These are phyloP conservation scores for Deilephila porcellus DNA, from an alignment of 2,888 invertebrate genomes.

Conservation along the genomic window DNA sequence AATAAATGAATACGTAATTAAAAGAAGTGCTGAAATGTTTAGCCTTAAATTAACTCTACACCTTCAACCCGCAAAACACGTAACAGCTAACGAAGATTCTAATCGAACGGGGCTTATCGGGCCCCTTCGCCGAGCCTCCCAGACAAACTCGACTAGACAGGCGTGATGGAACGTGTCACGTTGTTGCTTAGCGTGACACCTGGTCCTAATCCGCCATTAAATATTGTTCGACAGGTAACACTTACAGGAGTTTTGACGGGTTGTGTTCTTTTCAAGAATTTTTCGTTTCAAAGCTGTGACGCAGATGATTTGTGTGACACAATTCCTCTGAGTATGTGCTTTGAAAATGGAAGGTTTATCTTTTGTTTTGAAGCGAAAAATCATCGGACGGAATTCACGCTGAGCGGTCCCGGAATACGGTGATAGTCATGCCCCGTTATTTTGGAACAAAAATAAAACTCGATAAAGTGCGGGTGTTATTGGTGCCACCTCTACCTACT, in stretches of 20 bases:
- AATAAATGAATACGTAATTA: too few relatives aligned
- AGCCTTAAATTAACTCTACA: background rate
- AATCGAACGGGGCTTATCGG: conserved; percentile 60
- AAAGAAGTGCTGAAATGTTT: too few relatives aligned
- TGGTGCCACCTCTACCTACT: too few relatives aligned
- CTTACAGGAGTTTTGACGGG: background rate
- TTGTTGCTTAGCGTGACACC: conserved; percentile 44
- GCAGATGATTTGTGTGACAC: background rate
- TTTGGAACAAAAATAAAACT: too few relatives aligned
- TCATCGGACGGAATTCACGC: too few relatives aligned
- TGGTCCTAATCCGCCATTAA: conserved; percentile 66
- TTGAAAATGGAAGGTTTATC: too few relatives aligned
- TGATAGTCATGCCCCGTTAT: too few relatives aligned
- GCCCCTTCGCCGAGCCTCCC: conserved; percentile 47
- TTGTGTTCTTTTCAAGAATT: background rate
- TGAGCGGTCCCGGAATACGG: too few relatives aligned
- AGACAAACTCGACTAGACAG: conserved; percentile 75
- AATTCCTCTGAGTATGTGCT: too few relatives aligned
- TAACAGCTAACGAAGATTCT: conserved; percentile 29
- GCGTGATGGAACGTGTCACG: conserved; percentile 65
- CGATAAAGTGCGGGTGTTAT: too few relatives aligned
- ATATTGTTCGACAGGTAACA: conserved; percentile 45
- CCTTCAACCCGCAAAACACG: conserved; percentile 35
- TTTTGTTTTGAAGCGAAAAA: too few relatives aligned
- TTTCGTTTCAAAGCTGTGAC: background rate